Percentiles rank a stretch among this genome's conserved stretches.
phyloP scores from a whole-genome alignment of 1,140 invertebrate species.

The Heliconius hewitsoni region DNA sequence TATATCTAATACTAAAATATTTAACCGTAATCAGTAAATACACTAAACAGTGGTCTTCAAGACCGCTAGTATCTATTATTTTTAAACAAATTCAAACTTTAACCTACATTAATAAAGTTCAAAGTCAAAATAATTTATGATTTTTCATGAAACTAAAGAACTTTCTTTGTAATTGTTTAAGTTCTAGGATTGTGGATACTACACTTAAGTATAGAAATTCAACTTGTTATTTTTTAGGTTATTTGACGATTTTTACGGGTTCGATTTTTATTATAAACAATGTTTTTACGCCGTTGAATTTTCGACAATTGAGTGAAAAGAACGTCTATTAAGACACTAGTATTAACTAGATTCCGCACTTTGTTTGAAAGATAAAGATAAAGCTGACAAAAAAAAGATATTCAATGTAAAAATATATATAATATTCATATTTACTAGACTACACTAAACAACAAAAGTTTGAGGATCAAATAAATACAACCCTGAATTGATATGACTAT shows the following conservation, averaged over 20 bases:
- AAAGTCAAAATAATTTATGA: neutral
- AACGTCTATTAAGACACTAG: too few species aligned
- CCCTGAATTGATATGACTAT: too few species aligned
- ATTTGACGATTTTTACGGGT: neutral
- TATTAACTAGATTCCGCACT: too few species aligned
- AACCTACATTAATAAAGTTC: neutral
- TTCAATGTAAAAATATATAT: too few species aligned
- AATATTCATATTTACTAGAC: too few species aligned
- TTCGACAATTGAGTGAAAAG: too few species aligned
- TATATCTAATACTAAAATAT: neutral
- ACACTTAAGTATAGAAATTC: neutral
- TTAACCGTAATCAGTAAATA: neutral
- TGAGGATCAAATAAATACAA: too few species aligned
- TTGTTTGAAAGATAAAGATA: too few species aligned
- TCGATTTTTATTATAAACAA: neutral
- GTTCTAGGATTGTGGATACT: neutral
- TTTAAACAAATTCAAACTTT: neutral
- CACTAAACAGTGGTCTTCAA: neutral
- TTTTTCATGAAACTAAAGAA: constrained; percentile 2
- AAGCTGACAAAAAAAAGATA: too few species aligned
- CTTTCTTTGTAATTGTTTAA: neutral
- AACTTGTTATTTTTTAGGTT: neutral
- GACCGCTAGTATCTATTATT: neutral
- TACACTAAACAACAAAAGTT: too few species aligned
- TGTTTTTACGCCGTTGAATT: too few species aligned